These are phyloP conservation scores for Cheilinus undulatus DNA, from an alignment of 2,113 vertebrate species.

Conservation along the genomic window DNA sequence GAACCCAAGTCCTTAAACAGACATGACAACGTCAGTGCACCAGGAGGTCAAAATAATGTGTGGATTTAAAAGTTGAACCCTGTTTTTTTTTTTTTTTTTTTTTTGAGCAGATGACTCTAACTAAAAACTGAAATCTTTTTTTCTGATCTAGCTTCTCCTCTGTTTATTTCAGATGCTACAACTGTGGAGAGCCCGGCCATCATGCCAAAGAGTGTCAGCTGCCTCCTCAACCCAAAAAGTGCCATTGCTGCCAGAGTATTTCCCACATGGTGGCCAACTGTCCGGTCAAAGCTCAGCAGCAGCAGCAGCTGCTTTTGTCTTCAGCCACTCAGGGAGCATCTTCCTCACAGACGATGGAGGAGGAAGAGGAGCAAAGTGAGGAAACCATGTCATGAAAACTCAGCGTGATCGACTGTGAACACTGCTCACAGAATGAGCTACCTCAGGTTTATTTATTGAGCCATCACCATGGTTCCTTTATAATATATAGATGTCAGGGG, in stretches of 20 bases:
- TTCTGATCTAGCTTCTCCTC: background rate
- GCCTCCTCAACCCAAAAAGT: conserved; percentile 93
- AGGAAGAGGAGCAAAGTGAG: conserved; percentile 81
- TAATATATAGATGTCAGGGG: too few relatives aligned
- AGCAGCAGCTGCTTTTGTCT: conserved; percentile 77
- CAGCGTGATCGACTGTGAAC: conserved; percentile 76
- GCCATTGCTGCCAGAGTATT: conserved; percentile 92
- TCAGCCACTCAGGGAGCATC: conserved; percentile 85
- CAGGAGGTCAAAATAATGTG: too few relatives aligned
- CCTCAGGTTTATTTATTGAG: conserved; percentile 66
- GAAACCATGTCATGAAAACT: conserved; percentile 72
- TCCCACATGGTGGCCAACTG: conserved; percentile 92
- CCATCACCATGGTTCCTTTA: background rate
- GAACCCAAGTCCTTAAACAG: too few relatives aligned
- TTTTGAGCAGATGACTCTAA: too few relatives aligned
- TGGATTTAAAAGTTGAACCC: background rate
- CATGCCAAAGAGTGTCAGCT: conserved; percentile 96
- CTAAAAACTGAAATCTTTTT: too few relatives aligned
- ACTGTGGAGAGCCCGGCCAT: conserved; percentile 91
- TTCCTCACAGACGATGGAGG: conserved; percentile 77
- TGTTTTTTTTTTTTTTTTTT: too few relatives aligned
- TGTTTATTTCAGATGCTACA: conserved; percentile 87
- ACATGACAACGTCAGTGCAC: too few relatives aligned
- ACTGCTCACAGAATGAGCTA: conserved; percentile 47
- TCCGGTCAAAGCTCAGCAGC: conserved; percentile 85